phyloP scores from a whole-genome alignment of 2,888 invertebrate genomes.

The Drosophila testacea region DNA sequence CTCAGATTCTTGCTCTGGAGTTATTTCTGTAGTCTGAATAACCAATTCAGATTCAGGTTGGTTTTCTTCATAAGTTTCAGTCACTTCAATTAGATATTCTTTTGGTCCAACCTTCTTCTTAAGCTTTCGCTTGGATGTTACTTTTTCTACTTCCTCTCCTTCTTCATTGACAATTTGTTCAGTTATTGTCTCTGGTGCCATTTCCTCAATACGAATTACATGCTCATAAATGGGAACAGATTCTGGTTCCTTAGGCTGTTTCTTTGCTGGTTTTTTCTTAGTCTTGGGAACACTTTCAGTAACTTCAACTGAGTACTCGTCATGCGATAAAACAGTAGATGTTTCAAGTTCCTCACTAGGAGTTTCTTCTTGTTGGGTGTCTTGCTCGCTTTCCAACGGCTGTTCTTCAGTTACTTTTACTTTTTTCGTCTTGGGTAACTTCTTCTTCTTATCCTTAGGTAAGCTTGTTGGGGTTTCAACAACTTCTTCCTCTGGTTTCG shows the following conservation, averaged over 20 bases:
- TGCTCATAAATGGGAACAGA: conserved; percentile 57
- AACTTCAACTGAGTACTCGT: conserved; percentile 71
- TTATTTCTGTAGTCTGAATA: conserved; percentile 84
- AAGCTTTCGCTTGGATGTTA: conserved; percentile 81
- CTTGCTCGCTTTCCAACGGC: conserved; percentile 20
- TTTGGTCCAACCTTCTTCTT: conserved; percentile 85
- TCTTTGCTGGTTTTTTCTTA: conserved; percentile 62
- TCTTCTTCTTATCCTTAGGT: conserved; percentile 79
- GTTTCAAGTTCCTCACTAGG: conserved; percentile 79
- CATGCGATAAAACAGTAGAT: conserved; percentile 77
- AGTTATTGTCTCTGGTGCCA: conserved; percentile 82
- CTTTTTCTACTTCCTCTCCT: conserved; percentile 80
- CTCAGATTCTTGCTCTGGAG: conserved; percentile 48
- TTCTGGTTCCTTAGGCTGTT: conserved; percentile 39
- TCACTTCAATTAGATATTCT: conserved; percentile 84
- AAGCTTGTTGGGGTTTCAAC: conserved; percentile 3
- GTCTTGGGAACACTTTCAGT: conserved; percentile 62
- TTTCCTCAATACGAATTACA: conserved; percentile 77
- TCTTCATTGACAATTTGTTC: conserved; percentile 83
- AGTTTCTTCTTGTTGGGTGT: conserved; percentile 78
- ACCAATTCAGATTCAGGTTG: conserved; percentile 84
- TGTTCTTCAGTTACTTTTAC: conserved; percentile 47
- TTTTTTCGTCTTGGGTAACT: conserved; percentile 46
- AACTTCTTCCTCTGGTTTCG: conserved; percentile 84
- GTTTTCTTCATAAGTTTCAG: conserved; percentile 84